phyloP scores from a whole-genome alignment of 2,113 vertebrate genomes.

The Lynx canadensis region DNA sequence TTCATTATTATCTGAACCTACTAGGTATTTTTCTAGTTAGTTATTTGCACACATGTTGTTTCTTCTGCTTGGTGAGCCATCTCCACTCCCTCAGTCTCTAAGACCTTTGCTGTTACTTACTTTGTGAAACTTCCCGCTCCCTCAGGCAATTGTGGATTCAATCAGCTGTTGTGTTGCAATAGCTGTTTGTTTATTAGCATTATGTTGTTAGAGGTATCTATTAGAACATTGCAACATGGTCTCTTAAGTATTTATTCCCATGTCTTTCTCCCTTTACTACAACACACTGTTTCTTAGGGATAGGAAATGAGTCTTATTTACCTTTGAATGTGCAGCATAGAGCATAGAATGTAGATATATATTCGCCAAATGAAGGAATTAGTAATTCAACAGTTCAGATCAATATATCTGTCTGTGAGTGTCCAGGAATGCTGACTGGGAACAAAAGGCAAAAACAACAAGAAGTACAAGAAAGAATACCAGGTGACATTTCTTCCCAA shows the following conservation, averaged over 20 bases:
- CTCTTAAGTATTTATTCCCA: neutral
- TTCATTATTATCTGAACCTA: neutral
- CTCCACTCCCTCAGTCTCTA: neutral
- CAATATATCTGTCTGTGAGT: constrained; percentile 6
- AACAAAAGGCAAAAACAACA: neutral
- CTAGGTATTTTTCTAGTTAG: neutral
- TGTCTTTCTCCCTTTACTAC: neutral
- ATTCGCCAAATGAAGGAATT: constrained; percentile 49
- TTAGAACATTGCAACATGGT: neutral
- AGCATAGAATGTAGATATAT: constrained; percentile 18
- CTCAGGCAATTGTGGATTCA: neutral
- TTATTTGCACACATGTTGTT: neutral
- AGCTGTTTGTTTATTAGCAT: neutral
- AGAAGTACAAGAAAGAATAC: neutral
- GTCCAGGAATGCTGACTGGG: constrained; percentile 51
- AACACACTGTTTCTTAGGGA: neutral
- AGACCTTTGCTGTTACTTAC: neutral
- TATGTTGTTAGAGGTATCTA: neutral
- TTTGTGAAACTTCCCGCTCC: neutral
- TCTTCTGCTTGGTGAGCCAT: neutral
- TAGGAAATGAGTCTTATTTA: neutral
- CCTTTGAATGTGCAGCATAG: neutral
- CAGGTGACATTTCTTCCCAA: neutral
- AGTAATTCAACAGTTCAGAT: constrained; percentile 59
- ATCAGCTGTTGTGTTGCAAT: neutral